Percentiles rank a stretch among this genome's conserved stretches.
These are phyloP conservation scores for Jaculus jaculus DNA, from an alignment of 2,113 vertebrate species.

Conservation along the genomic window DNA sequence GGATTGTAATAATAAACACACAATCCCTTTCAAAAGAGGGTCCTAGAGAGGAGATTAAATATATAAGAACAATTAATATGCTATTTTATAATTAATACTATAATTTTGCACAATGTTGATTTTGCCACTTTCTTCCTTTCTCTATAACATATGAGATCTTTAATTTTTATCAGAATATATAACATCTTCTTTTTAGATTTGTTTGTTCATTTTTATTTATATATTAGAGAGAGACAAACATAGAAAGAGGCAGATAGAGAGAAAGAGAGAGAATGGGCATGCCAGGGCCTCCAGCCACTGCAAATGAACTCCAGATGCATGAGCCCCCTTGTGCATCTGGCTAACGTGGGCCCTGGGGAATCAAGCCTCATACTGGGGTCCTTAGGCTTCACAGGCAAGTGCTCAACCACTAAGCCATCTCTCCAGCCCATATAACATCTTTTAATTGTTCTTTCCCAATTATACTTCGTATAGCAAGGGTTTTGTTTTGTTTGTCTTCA, in stretches of 20 bases:
- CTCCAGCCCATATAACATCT: not conserved
- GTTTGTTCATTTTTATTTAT: too few species aligned
- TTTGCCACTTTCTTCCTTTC: not conserved
- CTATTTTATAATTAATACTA: not conserved
- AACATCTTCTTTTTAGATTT: too few species aligned
- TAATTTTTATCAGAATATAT: not conserved
- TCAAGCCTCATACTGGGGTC: too few species aligned
- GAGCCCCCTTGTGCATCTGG: too few species aligned
- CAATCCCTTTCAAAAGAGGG: not conserved
- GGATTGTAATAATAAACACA: not conserved
- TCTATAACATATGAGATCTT: not conserved
- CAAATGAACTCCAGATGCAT: too few species aligned
- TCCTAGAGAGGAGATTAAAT: not conserved
- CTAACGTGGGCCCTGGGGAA: too few species aligned
- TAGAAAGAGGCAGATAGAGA: too few species aligned
- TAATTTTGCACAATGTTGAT: not conserved
- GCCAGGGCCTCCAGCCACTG: too few species aligned
- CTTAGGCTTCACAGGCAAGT: too few species aligned
- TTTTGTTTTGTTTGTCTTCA: not conserved
- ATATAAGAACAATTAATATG: not conserved
- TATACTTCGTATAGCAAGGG: not conserved
- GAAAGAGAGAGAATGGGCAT: too few species aligned
- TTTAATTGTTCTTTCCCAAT: not conserved
- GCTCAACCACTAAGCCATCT: too few species aligned
- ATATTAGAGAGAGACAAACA: too few species aligned